Percentiles rank a stretch among this genome's conserved stretches.
These are phyloP conservation scores for Gymnoscopelus braueri DNA, from an alignment of 2,797 vertebrate genomes.

Conservation along the genomic window DNA sequence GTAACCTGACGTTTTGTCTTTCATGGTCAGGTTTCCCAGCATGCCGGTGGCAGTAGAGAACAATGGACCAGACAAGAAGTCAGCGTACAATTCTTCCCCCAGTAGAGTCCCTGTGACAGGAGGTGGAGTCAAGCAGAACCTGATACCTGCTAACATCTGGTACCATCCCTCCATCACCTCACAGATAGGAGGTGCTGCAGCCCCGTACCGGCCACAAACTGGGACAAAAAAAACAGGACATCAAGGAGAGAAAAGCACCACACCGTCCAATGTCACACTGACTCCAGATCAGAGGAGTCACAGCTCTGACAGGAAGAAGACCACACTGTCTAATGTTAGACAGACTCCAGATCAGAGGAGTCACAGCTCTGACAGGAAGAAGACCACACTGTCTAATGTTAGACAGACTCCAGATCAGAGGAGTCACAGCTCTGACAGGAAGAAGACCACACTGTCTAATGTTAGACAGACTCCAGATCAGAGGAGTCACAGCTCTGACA, in stretches of 20 bases:
- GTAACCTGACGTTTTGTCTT: too few relatives aligned
- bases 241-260: neutral
- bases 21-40: too few relatives aligned
- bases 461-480: too few relatives aligned
- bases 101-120: neutral
- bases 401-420: too few relatives aligned
- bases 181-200: neutral
- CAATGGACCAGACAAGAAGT: neutral
- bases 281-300: too few relatives aligned
- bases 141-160: slow-evolving; percentile 29
- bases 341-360: too few relatives aligned
- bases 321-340: too few relatives aligned
- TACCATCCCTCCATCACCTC: slow-evolving; percentile 60
- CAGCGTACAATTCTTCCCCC: neutral
- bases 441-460: neutral
- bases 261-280: neutral
- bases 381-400: too few relatives aligned
- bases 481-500: too few relatives aligned
- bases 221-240: neutral
- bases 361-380: too few relatives aligned
- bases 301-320: too few relatives aligned
- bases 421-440: neutral
- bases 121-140: neutral
- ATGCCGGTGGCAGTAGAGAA: too few relatives aligned
- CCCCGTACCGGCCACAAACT: neutral